Evolutionary conservation across 1,140 invertebrate genomes (phyloP).

Genomic region (Camponotus vicinus): DNA sequence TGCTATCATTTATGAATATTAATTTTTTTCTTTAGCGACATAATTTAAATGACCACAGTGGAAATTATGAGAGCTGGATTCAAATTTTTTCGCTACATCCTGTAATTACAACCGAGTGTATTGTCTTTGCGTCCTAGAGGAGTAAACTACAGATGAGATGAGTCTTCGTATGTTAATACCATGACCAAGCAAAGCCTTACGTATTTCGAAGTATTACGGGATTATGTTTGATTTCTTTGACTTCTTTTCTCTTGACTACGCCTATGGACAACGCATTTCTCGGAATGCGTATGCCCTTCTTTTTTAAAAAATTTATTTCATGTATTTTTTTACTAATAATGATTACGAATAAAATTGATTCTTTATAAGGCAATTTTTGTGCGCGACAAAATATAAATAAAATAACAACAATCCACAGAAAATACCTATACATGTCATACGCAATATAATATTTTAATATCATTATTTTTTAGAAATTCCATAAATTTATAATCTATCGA

Average conservation of each 20-base stretch:
- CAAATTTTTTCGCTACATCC: conserved; percentile 5
- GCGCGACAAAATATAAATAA: no score
- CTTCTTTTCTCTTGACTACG: conserved; percentile 18
- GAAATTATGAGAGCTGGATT: neutral
- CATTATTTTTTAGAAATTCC: neutral
- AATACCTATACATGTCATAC: no score
- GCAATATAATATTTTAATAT: neutral
- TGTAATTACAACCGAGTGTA: conserved; percentile 14
- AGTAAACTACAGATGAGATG: neutral
- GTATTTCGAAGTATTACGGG: conserved; percentile 72
- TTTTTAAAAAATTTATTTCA: neutral
- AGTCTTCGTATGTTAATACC: neutral
- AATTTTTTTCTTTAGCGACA: neutral
- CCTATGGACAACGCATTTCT: conserved; percentile 6
- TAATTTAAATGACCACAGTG: conserved; percentile 14
- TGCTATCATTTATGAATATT: conserved; percentile 1
- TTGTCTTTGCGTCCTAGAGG: neutral
- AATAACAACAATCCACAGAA: no score
- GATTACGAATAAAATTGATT: neutral
- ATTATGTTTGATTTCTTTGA: conserved; percentile 71
- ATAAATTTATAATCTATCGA: neutral
- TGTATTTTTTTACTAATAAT: neutral
- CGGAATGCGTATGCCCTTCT: neutral
- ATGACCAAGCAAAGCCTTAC: neutral
- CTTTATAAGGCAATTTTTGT: neutral